phyloP scores from a whole-genome alignment of 2,113 vertebrate genomes.

The Strix uralensis region DNA sequence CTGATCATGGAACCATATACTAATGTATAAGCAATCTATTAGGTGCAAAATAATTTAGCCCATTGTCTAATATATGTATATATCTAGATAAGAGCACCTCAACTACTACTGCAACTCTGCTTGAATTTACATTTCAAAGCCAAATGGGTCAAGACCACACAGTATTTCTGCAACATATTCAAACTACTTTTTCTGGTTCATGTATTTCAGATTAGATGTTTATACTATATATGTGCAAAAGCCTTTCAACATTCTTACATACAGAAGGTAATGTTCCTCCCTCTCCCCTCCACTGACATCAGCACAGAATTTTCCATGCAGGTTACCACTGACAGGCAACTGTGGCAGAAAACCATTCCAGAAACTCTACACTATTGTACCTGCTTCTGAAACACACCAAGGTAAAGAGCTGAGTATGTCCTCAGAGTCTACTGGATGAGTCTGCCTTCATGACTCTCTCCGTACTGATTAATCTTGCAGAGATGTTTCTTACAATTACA shows the following conservation, averaged over 20 bases:
- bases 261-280: background rate
- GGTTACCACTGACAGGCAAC: background rate
- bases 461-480: background rate
- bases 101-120: background rate
- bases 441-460: background rate
- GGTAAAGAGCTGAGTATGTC: background rate
- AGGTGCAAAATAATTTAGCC: background rate
- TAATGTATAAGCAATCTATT: background rate
- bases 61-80: background rate
- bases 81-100: background rate
- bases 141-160: background rate
- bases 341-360: background rate
- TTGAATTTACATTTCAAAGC: background rate
- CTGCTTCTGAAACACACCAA: background rate
- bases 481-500: background rate
- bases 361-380: background rate
- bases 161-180: background rate
- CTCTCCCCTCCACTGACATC: background rate
- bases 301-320: background rate
- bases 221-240: background rate
- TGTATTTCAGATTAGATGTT: background rate
- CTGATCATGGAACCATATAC: background rate
- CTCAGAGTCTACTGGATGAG: background rate
- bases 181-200: background rate
- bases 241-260: background rate